Percentiles rank a stretch among this genome's conserved stretches.
Conservation (phyloP, 2,113 vertebrate genomes). For the Microtus pennsylvanicus region DNA sequence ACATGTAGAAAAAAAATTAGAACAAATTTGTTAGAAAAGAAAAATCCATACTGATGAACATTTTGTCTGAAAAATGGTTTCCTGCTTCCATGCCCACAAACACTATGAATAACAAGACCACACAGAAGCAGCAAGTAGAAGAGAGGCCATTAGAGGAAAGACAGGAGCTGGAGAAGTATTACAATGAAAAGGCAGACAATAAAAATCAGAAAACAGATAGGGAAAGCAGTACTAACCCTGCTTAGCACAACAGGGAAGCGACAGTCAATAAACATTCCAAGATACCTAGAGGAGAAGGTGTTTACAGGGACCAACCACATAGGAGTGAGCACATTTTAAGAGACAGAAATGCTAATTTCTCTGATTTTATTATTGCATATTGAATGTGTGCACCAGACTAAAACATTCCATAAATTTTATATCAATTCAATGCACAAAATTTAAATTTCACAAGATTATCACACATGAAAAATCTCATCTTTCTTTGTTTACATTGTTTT, state of each 20-base stretch:
- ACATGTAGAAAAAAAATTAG: neutral
- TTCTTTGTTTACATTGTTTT: constrained; percentile 36
- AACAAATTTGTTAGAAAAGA: neutral
- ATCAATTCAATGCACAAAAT: neutral
- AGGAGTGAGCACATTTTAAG: neutral
- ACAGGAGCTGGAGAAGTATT: neutral
- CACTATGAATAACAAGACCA: neutral
- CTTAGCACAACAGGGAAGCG: neutral
- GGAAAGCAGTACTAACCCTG: neutral
- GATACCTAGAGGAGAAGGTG: neutral
- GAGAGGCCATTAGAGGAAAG: neutral
- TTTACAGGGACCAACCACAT: neutral
- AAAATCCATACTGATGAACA: neutral
- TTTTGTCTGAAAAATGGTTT: neutral
- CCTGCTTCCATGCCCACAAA: neutral
- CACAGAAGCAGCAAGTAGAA: neutral
- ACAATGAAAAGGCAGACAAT: neutral
- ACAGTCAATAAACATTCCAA: no score
- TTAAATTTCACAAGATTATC: neutral
- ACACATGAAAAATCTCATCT: neutral
- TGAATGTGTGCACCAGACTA: neutral
- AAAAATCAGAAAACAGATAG: neutral
- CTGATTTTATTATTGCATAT: neutral
- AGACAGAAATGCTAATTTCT: neutral
- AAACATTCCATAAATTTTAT: neutral